Evolutionary conservation across 2,888 invertebrate genomes (phyloP).

Genomic region (Chesias legatella): DNA sequence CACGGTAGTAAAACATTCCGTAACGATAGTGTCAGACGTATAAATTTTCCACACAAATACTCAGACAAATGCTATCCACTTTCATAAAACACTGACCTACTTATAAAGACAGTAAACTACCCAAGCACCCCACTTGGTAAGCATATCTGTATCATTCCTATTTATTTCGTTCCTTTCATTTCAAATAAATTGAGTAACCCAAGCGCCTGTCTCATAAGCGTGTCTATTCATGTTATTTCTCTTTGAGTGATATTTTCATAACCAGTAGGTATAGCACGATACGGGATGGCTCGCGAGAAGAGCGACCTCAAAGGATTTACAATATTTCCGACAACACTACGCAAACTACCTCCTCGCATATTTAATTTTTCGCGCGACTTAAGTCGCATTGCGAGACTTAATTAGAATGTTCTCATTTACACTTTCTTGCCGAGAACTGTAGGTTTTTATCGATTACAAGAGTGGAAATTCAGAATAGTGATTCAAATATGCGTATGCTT

Average conservation of each 20-base stretch:
- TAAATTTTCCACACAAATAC: no score
- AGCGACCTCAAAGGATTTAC: conserved; percentile 24
- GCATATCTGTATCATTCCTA: no score
- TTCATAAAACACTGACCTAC: no score
- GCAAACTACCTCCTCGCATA: conserved; percentile 21
- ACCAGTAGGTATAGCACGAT: conserved; percentile 11
- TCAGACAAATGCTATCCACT: no score
- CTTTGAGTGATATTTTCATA: conserved; percentile 18
- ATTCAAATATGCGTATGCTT: background rate
- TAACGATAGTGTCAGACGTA: no score
- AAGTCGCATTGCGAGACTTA: conserved; percentile 24
- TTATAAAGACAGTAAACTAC: no score
- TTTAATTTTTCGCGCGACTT: conserved; percentile 27
- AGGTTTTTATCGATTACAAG: conserved; percentile 8
- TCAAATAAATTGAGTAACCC: conserved; percentile 5
- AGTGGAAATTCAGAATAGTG: background rate
- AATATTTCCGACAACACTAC: conserved; percentile 14
- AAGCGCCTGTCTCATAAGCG: conserved; percentile 11
- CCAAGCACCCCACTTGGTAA: no score
- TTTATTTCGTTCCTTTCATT: conserved; percentile 3
- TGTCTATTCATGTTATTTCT: conserved; percentile 17
- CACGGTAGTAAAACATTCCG: no score
- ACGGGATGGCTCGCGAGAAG: conserved; percentile 17
- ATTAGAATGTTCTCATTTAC: conserved; percentile 26
- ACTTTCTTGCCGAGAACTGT: conserved; percentile 11